phyloP scores from a whole-genome alignment of 2,797 vertebrate genomes.

The Parambassis ranga region DNA sequence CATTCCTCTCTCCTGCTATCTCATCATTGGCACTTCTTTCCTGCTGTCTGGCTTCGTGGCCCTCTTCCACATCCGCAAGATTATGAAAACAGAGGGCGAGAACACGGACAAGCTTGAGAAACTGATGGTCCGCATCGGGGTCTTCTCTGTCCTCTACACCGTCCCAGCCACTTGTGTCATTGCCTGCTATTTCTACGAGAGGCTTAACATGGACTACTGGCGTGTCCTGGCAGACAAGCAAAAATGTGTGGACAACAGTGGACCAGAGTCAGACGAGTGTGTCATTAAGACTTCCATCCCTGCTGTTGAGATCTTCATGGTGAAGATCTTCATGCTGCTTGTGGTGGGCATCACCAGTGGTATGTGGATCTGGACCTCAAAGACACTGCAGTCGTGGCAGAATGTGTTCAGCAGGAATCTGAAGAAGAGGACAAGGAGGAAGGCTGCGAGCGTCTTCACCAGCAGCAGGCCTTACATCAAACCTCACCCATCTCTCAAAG shows the following conservation, averaged over 20 bases:
- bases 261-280: conserved; percentile 85
- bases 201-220: conserved; percentile 97
- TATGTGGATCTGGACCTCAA: conserved; percentile 99
- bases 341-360: conserved; percentile 98
- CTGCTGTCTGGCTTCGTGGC: conserved; percentile 96
- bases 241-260: conserved; percentile 77
- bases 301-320: conserved; percentile 96
- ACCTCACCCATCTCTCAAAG: conserved; percentile 89
- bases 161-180: conserved; percentile 98
- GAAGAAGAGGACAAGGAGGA: conserved; percentile 88
- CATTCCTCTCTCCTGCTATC: conserved; percentile 93
- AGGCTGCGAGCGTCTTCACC: conserved; percentile 90
- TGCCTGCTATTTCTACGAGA: conserved; percentile 96
- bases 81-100: conserved; percentile 97
- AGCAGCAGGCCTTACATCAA: conserved; percentile 90
- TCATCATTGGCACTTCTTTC: conserved; percentile 94
- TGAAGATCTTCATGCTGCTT: conserved; percentile 96
- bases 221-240: conserved; percentile 83
- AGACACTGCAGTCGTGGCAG: conserved; percentile 98
- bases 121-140: conserved; percentile 96
- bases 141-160: conserved; percentile 95
- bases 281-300: conserved; percentile 91
- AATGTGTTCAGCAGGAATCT: conserved; percentile 90
- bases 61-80: conserved; percentile 94
- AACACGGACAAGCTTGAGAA: conserved; percentile 97